Conservation (phyloP, 2,888 invertebrate species). For the Lysandra bellargus region DNA sequence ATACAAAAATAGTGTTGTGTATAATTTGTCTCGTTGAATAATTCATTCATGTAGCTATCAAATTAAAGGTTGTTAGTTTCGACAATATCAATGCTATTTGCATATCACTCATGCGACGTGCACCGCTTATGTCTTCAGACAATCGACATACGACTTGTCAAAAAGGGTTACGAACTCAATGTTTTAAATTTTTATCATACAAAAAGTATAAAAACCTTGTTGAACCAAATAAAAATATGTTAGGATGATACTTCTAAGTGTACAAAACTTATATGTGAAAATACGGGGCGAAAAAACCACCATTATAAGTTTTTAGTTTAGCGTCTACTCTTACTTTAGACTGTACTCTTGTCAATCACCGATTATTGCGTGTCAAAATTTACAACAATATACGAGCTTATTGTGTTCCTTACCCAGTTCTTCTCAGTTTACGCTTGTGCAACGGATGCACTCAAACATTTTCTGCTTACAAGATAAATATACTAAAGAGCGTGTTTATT, state of each 20-base stretch:
- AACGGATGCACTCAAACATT: background rate
- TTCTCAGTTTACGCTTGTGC: background rate
- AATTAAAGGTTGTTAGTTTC: constrained; percentile 59
- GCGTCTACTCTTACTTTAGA: background rate
- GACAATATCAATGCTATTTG: constrained; percentile 61
- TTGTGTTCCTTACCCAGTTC: background rate
- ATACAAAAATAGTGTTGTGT: constrained; percentile 40
- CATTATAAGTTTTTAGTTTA: background rate
- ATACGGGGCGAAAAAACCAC: background rate
- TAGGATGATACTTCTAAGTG: too few relatives aligned
- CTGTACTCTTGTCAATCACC: constrained; percentile 10
- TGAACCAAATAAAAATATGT: background rate
- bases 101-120: constrained; percentile 55
- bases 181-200: background rate
- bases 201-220: background rate
- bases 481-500: too few relatives aligned
- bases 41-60: constrained; percentile 63
- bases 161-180: background rate
- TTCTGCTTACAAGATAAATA: too few relatives aligned
- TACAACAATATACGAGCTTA: background rate
- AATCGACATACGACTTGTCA: background rate
- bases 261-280: background rate
- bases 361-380: constrained; percentile 9
- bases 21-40: constrained; percentile 56
- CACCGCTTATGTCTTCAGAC: constrained; percentile 41